phyloP scores from a whole-genome alignment of 2,797 vertebrate species.

The Pseudotriccus pelzelni region DNA sequence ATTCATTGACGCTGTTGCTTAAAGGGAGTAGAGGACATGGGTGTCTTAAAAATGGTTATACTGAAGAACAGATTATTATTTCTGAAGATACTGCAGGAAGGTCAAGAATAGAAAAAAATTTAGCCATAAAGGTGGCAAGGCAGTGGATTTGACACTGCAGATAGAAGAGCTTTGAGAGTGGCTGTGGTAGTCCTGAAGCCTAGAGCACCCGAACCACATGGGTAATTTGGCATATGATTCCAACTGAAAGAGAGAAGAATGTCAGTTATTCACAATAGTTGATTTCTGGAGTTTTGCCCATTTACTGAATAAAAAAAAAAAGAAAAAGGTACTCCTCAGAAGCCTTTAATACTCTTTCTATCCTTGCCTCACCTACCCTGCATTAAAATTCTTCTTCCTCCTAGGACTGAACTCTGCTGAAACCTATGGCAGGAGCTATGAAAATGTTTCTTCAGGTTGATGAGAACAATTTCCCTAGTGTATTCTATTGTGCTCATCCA shows the following conservation, averaged over 20 bases:
- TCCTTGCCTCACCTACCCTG: background rate
- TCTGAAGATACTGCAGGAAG: background rate
- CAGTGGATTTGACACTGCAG: fast-evolving
- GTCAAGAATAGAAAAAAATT: background rate
- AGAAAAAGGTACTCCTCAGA: background rate
- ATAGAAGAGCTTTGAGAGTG: background rate
- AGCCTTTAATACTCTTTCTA: background rate
- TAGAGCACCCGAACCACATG: background rate
- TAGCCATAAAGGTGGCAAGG: background rate
- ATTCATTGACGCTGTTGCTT: background rate
- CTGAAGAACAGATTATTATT: background rate
- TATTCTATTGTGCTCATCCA: background rate
- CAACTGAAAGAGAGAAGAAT: background rate
- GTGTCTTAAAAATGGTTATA: background rate
- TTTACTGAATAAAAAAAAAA: background rate
- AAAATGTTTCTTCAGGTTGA: background rate
- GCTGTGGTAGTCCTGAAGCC: background rate
- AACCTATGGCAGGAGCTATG: background rate
- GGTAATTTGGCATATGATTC: background rate
- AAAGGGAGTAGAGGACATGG: background rate
- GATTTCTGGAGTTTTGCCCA: background rate
- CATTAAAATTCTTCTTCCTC: background rate
- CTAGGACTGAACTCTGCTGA: background rate
- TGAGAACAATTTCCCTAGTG: background rate
- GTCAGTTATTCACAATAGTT: background rate